A percentile compares a stretch with the other conserved stretches of the same genome.
These are phyloP conservation scores for Hemiscyllium ocellatum DNA, from an alignment of 2,113 vertebrate species.

Conservation along the genomic window DNA sequence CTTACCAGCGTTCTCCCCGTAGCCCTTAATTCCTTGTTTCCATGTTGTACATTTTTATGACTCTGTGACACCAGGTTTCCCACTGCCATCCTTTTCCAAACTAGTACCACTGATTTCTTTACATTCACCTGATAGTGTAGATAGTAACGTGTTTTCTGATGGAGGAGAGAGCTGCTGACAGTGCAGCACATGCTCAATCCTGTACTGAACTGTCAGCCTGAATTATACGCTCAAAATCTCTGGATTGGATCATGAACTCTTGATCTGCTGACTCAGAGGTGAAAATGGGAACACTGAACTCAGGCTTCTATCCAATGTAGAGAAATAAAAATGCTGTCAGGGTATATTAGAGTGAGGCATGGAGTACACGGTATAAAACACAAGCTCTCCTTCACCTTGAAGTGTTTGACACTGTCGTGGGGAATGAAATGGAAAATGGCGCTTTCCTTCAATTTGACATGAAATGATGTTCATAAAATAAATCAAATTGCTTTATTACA, in stretches of 20 bases:
- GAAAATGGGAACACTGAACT: neutral
- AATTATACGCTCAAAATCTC: neutral
- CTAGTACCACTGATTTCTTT: neutral
- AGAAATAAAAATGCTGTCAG: constrained; percentile 1
- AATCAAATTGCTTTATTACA: neutral
- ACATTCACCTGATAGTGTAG: neutral
- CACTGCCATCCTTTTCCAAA: neutral
- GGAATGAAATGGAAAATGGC: neutral
- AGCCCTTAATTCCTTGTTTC: no score
- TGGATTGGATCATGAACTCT: neutral
- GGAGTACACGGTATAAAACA: neutral
- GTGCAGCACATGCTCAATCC: neutral
- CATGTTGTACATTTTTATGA: no score
- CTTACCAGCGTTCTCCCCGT: no score
- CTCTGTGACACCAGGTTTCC: neutral
- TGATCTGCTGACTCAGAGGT: neutral
- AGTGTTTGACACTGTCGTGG: neutral
- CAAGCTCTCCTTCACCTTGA: neutral
- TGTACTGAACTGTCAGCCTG: neutral
- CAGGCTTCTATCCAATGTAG: neutral
- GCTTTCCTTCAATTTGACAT: neutral
- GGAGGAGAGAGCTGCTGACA: neutral
- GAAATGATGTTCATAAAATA: neutral
- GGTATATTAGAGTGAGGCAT: neutral
- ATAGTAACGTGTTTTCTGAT: neutral